Evolutionary conservation across 2,113 vertebrate species (phyloP), one percentile per base, ranked within the genome.

Genomic region (Elaphurus davidianus): DNA sequence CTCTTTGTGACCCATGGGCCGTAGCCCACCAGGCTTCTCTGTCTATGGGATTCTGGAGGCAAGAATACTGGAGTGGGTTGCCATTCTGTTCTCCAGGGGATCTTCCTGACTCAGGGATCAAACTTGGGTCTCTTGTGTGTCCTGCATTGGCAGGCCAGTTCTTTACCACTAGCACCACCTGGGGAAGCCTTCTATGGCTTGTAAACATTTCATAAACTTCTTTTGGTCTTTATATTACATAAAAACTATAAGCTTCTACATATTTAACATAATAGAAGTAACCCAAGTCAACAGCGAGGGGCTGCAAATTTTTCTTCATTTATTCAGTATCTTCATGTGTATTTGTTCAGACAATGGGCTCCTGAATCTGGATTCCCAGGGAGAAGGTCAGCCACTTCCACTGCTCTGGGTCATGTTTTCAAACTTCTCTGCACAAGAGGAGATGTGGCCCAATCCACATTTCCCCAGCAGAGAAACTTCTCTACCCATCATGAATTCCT

Each of bases 151-250:
- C 67, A 21, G 5, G 19, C 67, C 0, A 0, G 19, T 74, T 74
- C 67, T 74, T 74, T 40, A 74, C 19, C 67, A 74, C n/a, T 71
- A 71, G 67, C 67, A 40, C n/a, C 0, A 23, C 67, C n/a, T 74
- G 67, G 67, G 1, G 0, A 74, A 23, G n/a, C 0, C 19, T 40
- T 74, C 47, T 67, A 36, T 67, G 71, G 25, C 79, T 92, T 81
- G 50, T 89, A 96, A 43, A 74, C 82, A 92, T 62, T 62, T 93
- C 60, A 76, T 43, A 84, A 74, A 54, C n/a, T 43, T 67, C 23
- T 71, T 64, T 83, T 76, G n/a, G 16, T 52, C 55, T 89, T 93
- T 60, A 55, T 4, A 54, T 78, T 91, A 47, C 43, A 23, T 45
- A 76, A 62, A 47, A 84, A 62, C 23, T 60, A 43, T 27, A 76